Evolutionary conservation across 2,888 invertebrate genomes (phyloP), one percentile per base, ranked within the genome.

Genomic region (Phengaris arion): DNA sequence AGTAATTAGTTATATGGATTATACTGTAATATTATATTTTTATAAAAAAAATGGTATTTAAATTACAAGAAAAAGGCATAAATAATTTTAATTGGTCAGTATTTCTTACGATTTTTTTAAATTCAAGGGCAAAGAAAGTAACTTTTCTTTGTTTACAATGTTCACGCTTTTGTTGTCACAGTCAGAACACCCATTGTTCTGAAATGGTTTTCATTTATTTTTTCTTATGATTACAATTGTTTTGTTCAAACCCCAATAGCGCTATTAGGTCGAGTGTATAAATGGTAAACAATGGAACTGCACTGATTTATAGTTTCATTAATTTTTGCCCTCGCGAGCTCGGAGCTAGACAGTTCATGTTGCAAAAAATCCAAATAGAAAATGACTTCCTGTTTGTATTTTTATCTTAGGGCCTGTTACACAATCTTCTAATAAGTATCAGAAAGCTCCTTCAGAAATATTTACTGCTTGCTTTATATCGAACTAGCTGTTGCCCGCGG

Each of bases 151-250:
- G 54, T 72, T 72, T 35, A 52, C 9, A 13, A 54, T 54, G 72
- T 72, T 72, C 70, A 22, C 35, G 70, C 51, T 75, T 75, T 75
- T 75, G 70, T 75, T 70, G 70, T 70, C 70, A 70, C 51, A 48
- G 69, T 59, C 35, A 70, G 48, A 75, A 52, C 75, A 57, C 45
- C 75, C 57, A 70, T 75, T 75, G 75, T 75, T 70, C 55, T 70
- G 70, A 35, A 75, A 70, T 59, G 57, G 75, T 75, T 75, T 70
- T 75, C 57, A 75, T 75, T 75, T 75, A 70, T 75, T 75, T 75
- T 75, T 72, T 70, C 70, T 57, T 75, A 70, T 75, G 70, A 75
- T 59, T 70, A 70, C 70, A 70, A 35, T 55, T 75, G 70, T 75
- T 75, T 75, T 70, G 70, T 75, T 75, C 57, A 75, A 70, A 69